Evolutionary conservation across 1,140 invertebrate genomes (phyloP).

Genomic region (Cherax quadricarinatus): DNA sequence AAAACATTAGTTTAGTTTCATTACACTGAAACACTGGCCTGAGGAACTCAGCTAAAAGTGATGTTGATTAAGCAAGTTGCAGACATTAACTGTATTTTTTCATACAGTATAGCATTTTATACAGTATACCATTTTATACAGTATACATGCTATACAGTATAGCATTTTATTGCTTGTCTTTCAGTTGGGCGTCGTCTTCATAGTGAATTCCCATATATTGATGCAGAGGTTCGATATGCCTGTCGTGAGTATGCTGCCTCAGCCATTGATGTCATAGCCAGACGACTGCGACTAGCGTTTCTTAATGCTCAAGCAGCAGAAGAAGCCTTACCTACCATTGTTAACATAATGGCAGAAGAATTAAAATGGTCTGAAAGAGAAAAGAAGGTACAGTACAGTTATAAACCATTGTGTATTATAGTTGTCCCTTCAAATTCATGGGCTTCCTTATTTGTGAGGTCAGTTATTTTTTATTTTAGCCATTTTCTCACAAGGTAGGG

Average conservation of each 20-base stretch:
- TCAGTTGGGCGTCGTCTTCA: slow-evolving; percentile 95
- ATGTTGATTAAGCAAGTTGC: too few relatives aligned
- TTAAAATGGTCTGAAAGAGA: slow-evolving; percentile 93
- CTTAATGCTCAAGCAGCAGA: slow-evolving; percentile 85
- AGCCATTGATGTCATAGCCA: slow-evolving; percentile 96
- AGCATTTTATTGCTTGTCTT: slow-evolving; percentile 78
- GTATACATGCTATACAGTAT: not conserved
- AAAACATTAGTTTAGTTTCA: too few relatives aligned
- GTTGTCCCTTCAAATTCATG: too few relatives aligned
- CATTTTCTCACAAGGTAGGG: too few relatives aligned
- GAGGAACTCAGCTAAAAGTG: too few relatives aligned
- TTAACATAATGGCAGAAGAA: slow-evolving; percentile 98
- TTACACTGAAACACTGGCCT: too few relatives aligned
- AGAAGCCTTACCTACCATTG: slow-evolving; percentile 93
- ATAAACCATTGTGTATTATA: too few relatives aligned
- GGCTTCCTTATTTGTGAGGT: too few relatives aligned
- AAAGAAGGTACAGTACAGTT: slow-evolving; percentile 80
- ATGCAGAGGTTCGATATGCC: slow-evolving; percentile 97
- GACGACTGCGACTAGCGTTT: slow-evolving; percentile 95
- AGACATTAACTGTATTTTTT: too few relatives aligned
- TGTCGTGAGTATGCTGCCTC: slow-evolving; percentile 95
- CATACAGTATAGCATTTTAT: too few relatives aligned
- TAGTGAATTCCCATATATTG: slow-evolving; percentile 98
- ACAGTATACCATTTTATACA: too few relatives aligned
- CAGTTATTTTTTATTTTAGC: too few relatives aligned